phyloP scores from a whole-genome alignment of 2,113 vertebrate species.

The Nannobrachium achirus region DNA sequence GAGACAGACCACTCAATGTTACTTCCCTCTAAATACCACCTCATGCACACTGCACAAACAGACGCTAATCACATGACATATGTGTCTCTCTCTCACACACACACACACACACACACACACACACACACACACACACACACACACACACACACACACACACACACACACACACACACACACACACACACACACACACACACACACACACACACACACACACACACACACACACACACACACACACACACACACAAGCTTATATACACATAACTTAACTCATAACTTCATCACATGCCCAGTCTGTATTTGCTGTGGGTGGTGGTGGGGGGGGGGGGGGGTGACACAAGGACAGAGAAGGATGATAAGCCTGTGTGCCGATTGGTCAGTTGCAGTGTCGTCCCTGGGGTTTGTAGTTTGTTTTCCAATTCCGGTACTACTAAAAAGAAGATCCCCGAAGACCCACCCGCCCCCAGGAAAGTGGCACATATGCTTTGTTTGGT shows the following conservation, averaged over 20 bases:
- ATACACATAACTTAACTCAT: too few species aligned
- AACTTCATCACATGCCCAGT: too few species aligned
- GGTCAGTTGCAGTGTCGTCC: too few species aligned
- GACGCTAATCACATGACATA: conserved; percentile 63
- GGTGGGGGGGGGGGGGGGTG: background rate
- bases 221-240: conserved; percentile 7
- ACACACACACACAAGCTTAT: background rate
- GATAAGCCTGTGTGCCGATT: too few species aligned
- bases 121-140: background rate
- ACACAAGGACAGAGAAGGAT: too few species aligned
- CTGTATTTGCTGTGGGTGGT: background rate
- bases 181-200: too few species aligned
- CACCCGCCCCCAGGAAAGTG: too few species aligned
- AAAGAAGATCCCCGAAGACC: too few species aligned
- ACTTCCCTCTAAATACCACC: conserved; percentile 57
- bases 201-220: conserved; percentile 20
- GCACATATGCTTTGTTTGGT: too few species aligned
- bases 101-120: conserved; percentile 3
- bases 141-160: too few species aligned
- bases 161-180: background rate
- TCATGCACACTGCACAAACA: conserved; percentile 41
- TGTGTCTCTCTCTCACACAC: conserved; percentile 14
- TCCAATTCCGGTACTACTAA: too few species aligned
- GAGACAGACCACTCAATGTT: conserved; percentile 61
- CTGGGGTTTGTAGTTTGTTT: too few species aligned